Base-by-base conservation (phyloP, 2,888 invertebrate species). In the Nebria salina region DNA sequence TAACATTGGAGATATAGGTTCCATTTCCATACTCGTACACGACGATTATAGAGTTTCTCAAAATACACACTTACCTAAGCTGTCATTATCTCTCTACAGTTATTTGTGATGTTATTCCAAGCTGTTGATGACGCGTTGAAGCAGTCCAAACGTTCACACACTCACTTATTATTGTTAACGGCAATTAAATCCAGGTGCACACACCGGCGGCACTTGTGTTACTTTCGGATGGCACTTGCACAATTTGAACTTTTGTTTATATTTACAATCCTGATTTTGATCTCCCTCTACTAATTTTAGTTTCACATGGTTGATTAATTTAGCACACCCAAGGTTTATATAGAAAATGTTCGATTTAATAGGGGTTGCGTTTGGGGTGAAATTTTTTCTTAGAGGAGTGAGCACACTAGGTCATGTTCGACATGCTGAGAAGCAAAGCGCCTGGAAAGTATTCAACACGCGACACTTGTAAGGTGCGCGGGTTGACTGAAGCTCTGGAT, bases 391-490 rank as follows among this genome's bases (percentile, higher is more conserved):
- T 54, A 34, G 5, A 34, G 34, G 54, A 4, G 54, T 54, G 13
- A 54, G 13, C 54, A 54, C 54, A 54, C 54, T 54, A 70, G 70
- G 70, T 70, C 70, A 70, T 70, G 70, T 26, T 34, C 70, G 70
- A 7, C 54, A 70, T 70, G 70, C 11, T 70, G 66, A 15, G 66
- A 20, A 15, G 70, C 70, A 26, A 70, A 8, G 34, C 70, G 70
- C 20, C 20, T 26, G 34, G 11, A 70, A 64, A 64, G 15, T 25
- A 43, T 70, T 70, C 75, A 73, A 42, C 80, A 75, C 75, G 80
- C 80, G 80, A 80, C 80, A 72, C 80, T 75, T 34, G 75, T 75
- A 73, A 80, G 68, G 75, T 75, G 75, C 79, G 79, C 79, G 75
- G 54, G 74, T 65, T 75, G 80, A 75, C 75, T 75, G 75, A 75